Percentiles rank a stretch among this genome's conserved stretches.
These are phyloP conservation scores for Geodia barretti DNA, from an alignment of 37 sponge, comb jelly and placozoan species.

Conservation along the genomic window DNA sequence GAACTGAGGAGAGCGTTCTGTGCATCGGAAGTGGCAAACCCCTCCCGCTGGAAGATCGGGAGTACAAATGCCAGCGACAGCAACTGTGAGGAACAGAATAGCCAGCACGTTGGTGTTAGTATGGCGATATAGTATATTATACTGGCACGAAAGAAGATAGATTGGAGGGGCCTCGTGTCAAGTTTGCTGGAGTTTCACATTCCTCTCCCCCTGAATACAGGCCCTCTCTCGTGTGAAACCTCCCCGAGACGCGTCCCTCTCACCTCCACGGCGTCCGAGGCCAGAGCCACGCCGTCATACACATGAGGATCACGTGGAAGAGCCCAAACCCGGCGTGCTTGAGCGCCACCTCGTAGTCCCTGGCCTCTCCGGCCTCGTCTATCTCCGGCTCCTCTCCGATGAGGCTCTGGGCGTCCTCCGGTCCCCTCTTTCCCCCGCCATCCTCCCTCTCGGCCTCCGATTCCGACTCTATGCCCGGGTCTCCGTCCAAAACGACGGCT, in stretches of 20 bases:
- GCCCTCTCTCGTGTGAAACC: no score
- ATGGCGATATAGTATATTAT: no score
- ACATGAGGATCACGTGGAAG: slow-evolving; percentile 53
- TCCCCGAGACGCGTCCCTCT: no score
- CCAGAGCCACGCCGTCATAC: slow-evolving; percentile 58
- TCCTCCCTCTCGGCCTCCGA: not conserved
- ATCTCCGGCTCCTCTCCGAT: slow-evolving; percentile 3
- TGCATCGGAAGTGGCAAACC: slow-evolving; percentile 18
- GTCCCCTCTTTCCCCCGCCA: slow-evolving; percentile 53
- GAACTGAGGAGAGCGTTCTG: slow-evolving; percentile 44
- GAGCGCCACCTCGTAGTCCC: slow-evolving; percentile 67
- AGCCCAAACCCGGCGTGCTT: slow-evolving; percentile 59
- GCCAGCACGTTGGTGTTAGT: no score
- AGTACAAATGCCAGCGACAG: slow-evolving; percentile 61
- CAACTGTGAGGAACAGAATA: no score
- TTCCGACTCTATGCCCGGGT: slow-evolving; percentile 3
- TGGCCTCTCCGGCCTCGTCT: slow-evolving; percentile 37
- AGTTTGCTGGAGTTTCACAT: no score
- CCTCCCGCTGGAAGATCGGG: slow-evolving; percentile 9
- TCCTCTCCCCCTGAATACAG: no score
- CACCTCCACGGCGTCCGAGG: slow-evolving; percentile 71
- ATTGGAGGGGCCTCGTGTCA: no score
- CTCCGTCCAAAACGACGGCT: not conserved
- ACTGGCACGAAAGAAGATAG: no score
- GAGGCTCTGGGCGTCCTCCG: not conserved